A percentile compares a stretch with the other conserved stretches of the same genome.
Evolutionary conservation across 2,113 vertebrate species (phyloP).

Genomic region (Nyctibius bracteatus): DNA sequence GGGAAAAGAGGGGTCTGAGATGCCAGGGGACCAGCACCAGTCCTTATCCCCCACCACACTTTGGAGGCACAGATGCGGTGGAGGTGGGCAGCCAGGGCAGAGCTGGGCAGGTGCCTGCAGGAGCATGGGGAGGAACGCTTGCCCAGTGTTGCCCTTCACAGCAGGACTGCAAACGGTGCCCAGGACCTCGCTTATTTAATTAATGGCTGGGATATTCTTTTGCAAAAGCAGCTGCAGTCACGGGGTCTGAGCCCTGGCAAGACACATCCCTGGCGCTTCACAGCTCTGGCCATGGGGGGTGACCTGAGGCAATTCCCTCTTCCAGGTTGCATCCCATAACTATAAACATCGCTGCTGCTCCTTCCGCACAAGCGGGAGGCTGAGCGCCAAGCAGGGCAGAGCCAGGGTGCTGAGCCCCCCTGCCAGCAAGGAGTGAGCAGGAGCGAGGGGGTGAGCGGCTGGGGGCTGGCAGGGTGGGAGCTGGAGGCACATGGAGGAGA

Average conservation of each 20-base stretch:
- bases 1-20: not conserved
- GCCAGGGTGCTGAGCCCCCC: not conserved
- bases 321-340: not conserved
- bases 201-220: not conserved
- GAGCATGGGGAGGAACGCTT: no score
- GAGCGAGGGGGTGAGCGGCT: fast-evolving
- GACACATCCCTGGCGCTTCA: not conserved
- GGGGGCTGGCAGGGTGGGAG: not conserved
- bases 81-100: not conserved
- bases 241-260: not conserved
- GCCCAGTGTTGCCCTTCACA: not conserved
- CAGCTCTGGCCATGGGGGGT: not conserved
- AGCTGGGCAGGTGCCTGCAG: not conserved
- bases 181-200: not conserved
- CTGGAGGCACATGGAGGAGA: not conserved
- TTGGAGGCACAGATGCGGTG: not conserved
- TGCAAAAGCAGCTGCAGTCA: not conserved
- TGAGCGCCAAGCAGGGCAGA: not conserved
- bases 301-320: not conserved
- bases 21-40: not conserved
- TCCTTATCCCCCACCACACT: not conserved
- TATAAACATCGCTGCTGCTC: not conserved
- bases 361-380: not conserved
- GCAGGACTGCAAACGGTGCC: not conserved
- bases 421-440: not conserved